phyloP scores from a whole-genome alignment of 1,140 invertebrate species.

The Heterodera carotae region DNA sequence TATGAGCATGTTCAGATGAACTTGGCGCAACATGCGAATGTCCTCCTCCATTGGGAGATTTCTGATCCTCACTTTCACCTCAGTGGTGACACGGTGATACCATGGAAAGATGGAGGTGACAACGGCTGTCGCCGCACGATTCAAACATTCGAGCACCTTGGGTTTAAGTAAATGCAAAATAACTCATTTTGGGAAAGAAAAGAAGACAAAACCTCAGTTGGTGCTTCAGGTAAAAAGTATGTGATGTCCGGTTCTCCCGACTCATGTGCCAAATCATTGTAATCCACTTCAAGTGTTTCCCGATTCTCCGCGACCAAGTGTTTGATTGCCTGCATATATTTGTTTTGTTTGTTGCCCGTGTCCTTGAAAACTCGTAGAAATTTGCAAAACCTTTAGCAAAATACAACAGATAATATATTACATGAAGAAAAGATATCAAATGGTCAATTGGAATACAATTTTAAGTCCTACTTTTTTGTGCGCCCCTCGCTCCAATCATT shows the following conservation, averaged over 20 bases:
- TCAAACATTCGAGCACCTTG: constrained; percentile 71
- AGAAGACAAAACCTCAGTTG: constrained; percentile 77
- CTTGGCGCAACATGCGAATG: constrained; percentile 86
- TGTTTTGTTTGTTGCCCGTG: constrained; percentile 37
- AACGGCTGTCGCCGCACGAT: constrained; percentile 79
- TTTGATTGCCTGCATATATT: constrained; percentile 58
- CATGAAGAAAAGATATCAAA: constrained; percentile 17
- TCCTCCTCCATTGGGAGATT: constrained; percentile 94
- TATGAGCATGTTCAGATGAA: constrained; percentile 90
- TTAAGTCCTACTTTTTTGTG: too few species aligned
- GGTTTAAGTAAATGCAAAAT: too few species aligned
- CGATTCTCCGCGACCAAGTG: constrained; percentile 69
- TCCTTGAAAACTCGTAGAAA: constrained; percentile 61
- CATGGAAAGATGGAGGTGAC: constrained; percentile 92
- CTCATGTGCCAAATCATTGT: constrained; percentile 82
- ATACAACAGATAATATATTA: background rate
- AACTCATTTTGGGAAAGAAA: too few species aligned
- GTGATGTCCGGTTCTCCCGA: constrained; percentile 83
- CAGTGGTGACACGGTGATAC: constrained; percentile 87
- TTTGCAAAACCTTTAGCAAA: constrained; percentile 50
- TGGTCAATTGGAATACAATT: too few species aligned
- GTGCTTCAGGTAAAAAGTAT: constrained; percentile 95
- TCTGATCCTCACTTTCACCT: constrained; percentile 78
- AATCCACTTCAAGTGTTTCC: constrained; percentile 88
- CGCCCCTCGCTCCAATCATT: too few species aligned